A percentile compares a stretch with the other conserved stretches of the same genome.
Conservation (phyloP, 2,888 invertebrate genomes). For the Calliopum simillimum region DNA sequence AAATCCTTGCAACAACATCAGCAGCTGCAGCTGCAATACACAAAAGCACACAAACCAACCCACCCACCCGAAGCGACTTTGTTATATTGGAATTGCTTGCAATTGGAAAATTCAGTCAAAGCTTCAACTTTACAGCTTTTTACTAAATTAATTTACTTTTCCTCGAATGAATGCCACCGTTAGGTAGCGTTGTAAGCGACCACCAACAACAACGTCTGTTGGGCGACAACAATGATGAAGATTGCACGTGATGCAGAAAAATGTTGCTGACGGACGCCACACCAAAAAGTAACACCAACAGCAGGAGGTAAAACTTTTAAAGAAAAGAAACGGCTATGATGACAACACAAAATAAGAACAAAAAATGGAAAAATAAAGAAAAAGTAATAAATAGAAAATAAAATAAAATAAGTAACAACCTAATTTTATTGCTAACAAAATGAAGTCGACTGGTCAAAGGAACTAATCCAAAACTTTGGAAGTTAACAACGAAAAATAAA, state of each 20-base stretch:
- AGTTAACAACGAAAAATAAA: neutral
- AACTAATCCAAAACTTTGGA: no score
- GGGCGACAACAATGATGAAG: conserved; percentile 41
- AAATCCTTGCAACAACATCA: conserved; percentile 25
- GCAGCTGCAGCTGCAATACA: conserved; percentile 7
- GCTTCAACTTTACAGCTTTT: conserved; percentile 65
- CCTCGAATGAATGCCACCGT: conserved; percentile 45
- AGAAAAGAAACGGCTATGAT: conserved; percentile 47
- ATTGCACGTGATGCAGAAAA: conserved; percentile 25
- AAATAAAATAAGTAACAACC: no score
- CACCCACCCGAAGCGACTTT: neutral
- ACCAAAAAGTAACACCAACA: conserved; percentile 7
- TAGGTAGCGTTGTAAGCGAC: conserved; percentile 8
- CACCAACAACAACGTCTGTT: conserved; percentile 31
- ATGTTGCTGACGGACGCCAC: neutral
- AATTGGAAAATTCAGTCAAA: conserved; percentile 53
- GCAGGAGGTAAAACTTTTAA: conserved; percentile 38
- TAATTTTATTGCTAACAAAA: no score
- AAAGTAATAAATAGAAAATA: no score
- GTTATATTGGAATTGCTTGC: conserved; percentile 34
- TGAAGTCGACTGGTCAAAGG: no score
- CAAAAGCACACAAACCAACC: neutral
- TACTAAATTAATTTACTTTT: conserved; percentile 65
- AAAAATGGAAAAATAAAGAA: conserved; percentile 35
- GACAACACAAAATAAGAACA: conserved; percentile 32